A percentile compares a stretch with the other conserved stretches of the same genome.
These are phyloP conservation scores for Ostrea denselamellosa DNA, from an alignment of 1,140 invertebrate species.

Conservation along the genomic window DNA sequence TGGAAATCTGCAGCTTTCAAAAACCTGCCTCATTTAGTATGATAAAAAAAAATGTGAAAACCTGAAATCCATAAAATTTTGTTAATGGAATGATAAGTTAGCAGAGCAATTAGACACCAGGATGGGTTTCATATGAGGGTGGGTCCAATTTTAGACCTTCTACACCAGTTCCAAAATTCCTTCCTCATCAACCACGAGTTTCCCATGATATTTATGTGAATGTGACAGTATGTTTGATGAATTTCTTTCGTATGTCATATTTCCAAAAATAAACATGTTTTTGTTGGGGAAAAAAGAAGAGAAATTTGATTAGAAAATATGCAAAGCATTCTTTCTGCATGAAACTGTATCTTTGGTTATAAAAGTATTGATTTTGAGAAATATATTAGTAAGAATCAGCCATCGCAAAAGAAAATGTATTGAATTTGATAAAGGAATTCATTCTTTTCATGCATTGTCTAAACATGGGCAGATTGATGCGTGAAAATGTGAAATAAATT, in stretches of 20 bases:
- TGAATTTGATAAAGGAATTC: constrained; percentile 7
- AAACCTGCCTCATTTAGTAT: not conserved
- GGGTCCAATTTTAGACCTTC: not conserved
- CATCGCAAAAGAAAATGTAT: constrained; percentile 16
- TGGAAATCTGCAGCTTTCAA: constrained; percentile 12
- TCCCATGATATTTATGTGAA: too few species aligned
- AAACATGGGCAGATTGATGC: constrained; percentile 25
- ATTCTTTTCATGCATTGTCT: constrained; percentile 30
- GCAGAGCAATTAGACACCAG: constrained; percentile 17
- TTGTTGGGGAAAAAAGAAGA: too few species aligned
- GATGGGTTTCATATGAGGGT: not conserved
- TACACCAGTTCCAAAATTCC: too few species aligned
- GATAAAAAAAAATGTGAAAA: constrained; percentile 3
- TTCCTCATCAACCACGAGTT: too few species aligned
- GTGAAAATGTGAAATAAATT: not conserved
- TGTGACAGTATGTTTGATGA: too few species aligned
- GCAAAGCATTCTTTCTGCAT: too few species aligned
- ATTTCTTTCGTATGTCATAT: too few species aligned
- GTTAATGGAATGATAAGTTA: constrained; percentile 1
- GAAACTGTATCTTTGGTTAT: too few species aligned
- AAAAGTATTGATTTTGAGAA: not conserved
- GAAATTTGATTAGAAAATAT: too few species aligned
- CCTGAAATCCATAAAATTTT: constrained; percentile 29
- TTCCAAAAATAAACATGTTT: too few species aligned
- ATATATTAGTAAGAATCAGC: constrained; percentile 19